Evolutionary conservation across 2,113 vertebrate genomes (phyloP).

Genomic region (Epinephelus fuscoguttatus): DNA sequence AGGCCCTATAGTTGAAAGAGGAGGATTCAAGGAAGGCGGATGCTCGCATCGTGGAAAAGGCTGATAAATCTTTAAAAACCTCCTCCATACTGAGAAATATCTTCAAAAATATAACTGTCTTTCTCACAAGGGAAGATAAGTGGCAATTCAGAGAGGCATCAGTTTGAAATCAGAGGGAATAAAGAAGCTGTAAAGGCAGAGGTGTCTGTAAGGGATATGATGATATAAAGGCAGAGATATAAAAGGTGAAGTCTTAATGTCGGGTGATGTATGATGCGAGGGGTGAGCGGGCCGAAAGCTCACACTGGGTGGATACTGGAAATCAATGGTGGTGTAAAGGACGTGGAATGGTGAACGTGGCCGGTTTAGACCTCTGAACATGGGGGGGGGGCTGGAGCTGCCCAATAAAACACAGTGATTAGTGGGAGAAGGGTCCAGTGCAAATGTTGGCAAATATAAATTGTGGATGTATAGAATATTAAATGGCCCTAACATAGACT

Average conservation of each 20-base stretch:
- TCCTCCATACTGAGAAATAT: slow-evolving; percentile 20
- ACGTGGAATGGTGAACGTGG: slow-evolving; percentile 24
- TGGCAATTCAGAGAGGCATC: slow-evolving; percentile 46
- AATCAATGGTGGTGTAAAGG: slow-evolving; percentile 67
- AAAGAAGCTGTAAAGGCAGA: slow-evolving; percentile 46
- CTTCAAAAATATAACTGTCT: slow-evolving; percentile 45
- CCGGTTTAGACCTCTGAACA: slow-evolving; percentile 38
- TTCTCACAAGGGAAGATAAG: slow-evolving; percentile 40
- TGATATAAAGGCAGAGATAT: slow-evolving; percentile 61
- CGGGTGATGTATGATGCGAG: slow-evolving; percentile 55
- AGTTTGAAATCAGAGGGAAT: slow-evolving; percentile 39
- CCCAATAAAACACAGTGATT: slow-evolving; percentile 63
- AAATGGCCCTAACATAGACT: slow-evolving; percentile 52
- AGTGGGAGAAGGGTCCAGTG: slow-evolving; percentile 43
- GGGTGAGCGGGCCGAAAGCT: slow-evolving; percentile 53
- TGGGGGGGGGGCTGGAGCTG: slow-evolving; percentile 42
- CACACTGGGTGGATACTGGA: slow-evolving; percentile 28
- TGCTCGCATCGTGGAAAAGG: slow-evolving; percentile 37
- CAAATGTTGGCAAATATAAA: slow-evolving; percentile 44
- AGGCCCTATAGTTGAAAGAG: slow-evolving; percentile 16
- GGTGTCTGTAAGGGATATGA: slow-evolving; percentile 39
- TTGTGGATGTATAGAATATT: slow-evolving; percentile 31
- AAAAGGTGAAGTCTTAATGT: slow-evolving; percentile 71
- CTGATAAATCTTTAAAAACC: slow-evolving; percentile 52
- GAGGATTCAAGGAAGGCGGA: slow-evolving; percentile 21